Percentiles rank a stretch among this genome's conserved stretches.
Evolutionary conservation across 2,113 vertebrate species (phyloP).

Genomic region (Dasyornis broadbenti): DNA sequence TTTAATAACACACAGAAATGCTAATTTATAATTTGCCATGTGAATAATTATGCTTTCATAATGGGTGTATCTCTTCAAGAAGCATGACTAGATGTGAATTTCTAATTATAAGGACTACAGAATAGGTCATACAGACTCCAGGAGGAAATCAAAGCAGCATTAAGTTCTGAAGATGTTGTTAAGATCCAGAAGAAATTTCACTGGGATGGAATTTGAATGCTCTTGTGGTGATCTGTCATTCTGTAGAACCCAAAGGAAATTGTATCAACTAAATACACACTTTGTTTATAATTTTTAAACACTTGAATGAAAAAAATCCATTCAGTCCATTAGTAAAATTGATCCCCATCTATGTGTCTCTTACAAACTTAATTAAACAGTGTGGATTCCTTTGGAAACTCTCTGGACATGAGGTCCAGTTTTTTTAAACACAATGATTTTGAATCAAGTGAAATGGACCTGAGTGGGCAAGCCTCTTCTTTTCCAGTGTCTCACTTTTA

Average conservation of each 20-base stretch:
- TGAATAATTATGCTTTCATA: constrained; percentile 33
- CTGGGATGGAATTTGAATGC: constrained; percentile 3
- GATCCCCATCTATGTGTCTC: not conserved
- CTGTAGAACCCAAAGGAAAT: not conserved
- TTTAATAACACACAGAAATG: constrained; percentile 56
- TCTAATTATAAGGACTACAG: not conserved
- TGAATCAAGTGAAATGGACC: not conserved
- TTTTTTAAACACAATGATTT: not conserved
- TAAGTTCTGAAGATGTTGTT: not conserved
- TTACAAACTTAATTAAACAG: not conserved
- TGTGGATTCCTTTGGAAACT: not conserved
- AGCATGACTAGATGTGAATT: constrained; percentile 24
- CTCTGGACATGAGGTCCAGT: not conserved
- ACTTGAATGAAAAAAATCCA: not conserved
- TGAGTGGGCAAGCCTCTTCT: not conserved
- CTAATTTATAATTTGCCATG: constrained; percentile 65
- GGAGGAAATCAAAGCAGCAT: constrained; percentile 36
- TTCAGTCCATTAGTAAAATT: not conserved
- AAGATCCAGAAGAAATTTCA: constrained; percentile 18
- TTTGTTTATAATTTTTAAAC: constrained; percentile 12
- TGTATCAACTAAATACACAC: not conserved
- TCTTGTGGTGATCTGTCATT: not conserved
- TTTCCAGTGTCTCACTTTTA: not conserved
- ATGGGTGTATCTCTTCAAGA: not conserved
- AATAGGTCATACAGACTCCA: not conserved